Base-by-base conservation (phyloP, 2,888 invertebrate species). In the Tineola bisselliella region DNA sequence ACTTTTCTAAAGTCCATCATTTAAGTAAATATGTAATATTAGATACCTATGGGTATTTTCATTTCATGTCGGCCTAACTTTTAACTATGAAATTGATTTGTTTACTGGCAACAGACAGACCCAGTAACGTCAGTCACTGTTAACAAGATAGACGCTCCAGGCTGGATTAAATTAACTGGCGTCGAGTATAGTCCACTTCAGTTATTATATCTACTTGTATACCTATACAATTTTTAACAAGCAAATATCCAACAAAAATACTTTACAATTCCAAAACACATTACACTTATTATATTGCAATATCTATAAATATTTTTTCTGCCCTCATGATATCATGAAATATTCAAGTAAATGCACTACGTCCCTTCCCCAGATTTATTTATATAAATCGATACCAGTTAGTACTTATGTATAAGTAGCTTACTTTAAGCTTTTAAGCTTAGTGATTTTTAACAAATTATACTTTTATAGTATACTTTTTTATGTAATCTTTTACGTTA, bases 101-200 rank as follows among this genome's bases (percentile, higher is more conserved):
- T 48, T 17, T 48, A 13, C 48, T 48, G 48, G 48, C 48, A 48
- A 48, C 48, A 48, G 48, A 48, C 48, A 48, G 48, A 48, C 48
- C 48, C 17, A 13, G 48, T 48, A 48, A 48, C 48, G 48, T 48
- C 48, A 48, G 15, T 48, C 48, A 48, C 13, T 17, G 17, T 13
- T 48, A 48, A 48, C 48, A 48, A 48, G 48, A 17, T 17, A 48
- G 48, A 6, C 48, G 48, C 48, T 48, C 15, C 15, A 17, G 48
- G 48, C 48, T 15, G 17, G 48, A 48, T 48, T 48, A 17, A 48
- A 48, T 48, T 48, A 48, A 48, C 48, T 5, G 48, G 15, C 48
- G 15, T 48, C 48, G 17, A 17, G 13, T 8, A 13, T 48, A 48
- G 48, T 17, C 48, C 48, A 38, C 38, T 12, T 10, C 38, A 31